These are phyloP conservation scores for Athene cunicularia DNA, from an alignment of 2,113 vertebrate species.

Conservation along the genomic window DNA sequence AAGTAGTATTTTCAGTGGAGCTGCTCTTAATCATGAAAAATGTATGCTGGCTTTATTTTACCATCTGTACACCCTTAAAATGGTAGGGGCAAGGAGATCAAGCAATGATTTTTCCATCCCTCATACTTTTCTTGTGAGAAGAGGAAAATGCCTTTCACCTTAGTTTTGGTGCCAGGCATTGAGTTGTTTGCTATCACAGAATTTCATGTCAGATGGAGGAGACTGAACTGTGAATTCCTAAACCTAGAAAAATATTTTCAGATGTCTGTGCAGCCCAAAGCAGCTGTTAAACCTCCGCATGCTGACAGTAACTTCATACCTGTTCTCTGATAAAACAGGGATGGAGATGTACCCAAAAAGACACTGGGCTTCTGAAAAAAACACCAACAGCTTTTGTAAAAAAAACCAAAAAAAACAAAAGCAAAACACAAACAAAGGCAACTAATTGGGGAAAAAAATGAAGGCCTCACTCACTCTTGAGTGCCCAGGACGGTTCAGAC, in stretches of 20 bases:
- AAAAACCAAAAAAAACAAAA: background rate
- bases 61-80: background rate
- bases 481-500: background rate
- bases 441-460: background rate
- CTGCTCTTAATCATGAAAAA: conserved; percentile 56
- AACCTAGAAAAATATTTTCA: conserved; percentile 4
- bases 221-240: conserved; percentile 16
- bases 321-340: background rate
- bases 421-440: background rate
- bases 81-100: background rate
- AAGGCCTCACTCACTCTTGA: background rate
- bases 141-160: background rate
- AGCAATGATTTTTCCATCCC: background rate
- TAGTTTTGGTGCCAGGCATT: background rate
- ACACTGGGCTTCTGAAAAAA: background rate
- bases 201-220: background rate
- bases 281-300: background rate
- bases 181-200: background rate
- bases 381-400: background rate
- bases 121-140: background rate
- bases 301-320: background rate
- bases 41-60: conserved; percentile 2
- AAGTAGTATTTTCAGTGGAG: conserved; percentile 40
- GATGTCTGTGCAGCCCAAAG: background rate
- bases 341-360: background rate